A percentile compares a stretch with the other conserved stretches of the same genome.
phyloP scores from a whole-genome alignment of 2,888 invertebrate species.

The Strigamia transsilvanica region DNA sequence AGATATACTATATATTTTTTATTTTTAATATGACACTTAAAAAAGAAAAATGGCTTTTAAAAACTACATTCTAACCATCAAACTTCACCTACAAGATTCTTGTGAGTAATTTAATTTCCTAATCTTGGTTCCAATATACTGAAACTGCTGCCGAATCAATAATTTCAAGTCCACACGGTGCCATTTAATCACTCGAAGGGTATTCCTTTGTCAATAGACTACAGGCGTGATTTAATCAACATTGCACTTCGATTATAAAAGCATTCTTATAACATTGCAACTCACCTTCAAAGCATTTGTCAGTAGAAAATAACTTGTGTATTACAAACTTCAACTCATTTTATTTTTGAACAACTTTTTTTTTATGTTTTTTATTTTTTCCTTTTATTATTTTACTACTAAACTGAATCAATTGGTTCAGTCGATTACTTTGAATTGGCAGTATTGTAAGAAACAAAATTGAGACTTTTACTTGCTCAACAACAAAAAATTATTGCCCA shows the following conservation, averaged over 20 bases:
- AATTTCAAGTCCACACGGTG: slow-evolving; percentile 4
- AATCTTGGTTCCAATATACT: neutral
- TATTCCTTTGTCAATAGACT: slow-evolving; percentile 16
- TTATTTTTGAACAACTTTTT: too few species aligned
- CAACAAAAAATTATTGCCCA: slow-evolving; percentile 44
- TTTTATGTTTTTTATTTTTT: neutral
- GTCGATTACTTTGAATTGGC: slow-evolving; percentile 8
- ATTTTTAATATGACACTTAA: neutral
- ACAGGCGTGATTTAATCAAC: slow-evolving; percentile 4
- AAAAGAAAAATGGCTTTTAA: neutral
- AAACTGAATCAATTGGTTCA: neutral
- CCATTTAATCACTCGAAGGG: neutral
- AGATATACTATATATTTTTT: neutral
- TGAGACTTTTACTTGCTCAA: slow-evolving; percentile 14
- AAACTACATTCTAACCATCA: neutral
- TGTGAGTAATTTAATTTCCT: slow-evolving; percentile 11
- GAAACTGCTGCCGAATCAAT: neutral
- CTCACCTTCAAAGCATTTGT: too few species aligned
- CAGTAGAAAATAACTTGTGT: too few species aligned
- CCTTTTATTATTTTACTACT: neutral
- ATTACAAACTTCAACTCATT: too few species aligned
- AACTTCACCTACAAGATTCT: neutral
- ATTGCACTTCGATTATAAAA: neutral
- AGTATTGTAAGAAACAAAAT: slow-evolving; percentile 23
- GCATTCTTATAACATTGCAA: too few species aligned